Percentiles rank a stretch among this genome's conserved stretches.
phyloP scores from a whole-genome alignment of 1,140 invertebrate genomes.

The Orchestia grillus region DNA sequence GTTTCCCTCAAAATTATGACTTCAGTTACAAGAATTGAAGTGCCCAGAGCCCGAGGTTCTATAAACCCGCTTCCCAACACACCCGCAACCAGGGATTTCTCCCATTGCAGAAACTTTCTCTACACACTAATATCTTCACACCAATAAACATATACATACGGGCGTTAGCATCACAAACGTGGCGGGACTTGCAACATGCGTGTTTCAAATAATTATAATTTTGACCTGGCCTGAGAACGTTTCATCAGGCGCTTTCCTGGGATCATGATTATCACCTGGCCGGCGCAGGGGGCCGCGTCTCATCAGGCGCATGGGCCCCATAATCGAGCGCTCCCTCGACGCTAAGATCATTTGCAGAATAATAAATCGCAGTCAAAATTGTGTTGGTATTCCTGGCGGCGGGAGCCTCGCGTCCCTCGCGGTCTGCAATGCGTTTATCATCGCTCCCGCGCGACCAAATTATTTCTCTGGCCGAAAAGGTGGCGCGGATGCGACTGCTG shows the following conservation, averaged over 20 bases:
- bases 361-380: constrained; percentile 10
- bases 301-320: neutral
- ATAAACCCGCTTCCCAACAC: too few species aligned
- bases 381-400: neutral
- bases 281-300: neutral
- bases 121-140: too few species aligned
- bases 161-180: neutral
- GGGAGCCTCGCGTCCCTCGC: neutral
- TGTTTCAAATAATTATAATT: neutral
- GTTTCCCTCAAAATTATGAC: too few species aligned
- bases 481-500: neutral
- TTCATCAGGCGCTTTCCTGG: neutral
- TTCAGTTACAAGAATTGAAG: too few species aligned
- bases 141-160: too few species aligned
- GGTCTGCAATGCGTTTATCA: neutral
- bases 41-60: too few species aligned
- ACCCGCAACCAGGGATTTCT: neutral
- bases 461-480: neutral
- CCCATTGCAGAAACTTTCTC: neutral
- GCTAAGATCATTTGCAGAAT: neutral
- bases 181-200: neutral
- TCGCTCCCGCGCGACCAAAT: neutral
- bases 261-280: neutral
- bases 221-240: neutral
- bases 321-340: neutral